These are phyloP conservation scores for Mycalesis mineus DNA, from an alignment of 2,888 invertebrate species.

Conservation along the genomic window DNA sequence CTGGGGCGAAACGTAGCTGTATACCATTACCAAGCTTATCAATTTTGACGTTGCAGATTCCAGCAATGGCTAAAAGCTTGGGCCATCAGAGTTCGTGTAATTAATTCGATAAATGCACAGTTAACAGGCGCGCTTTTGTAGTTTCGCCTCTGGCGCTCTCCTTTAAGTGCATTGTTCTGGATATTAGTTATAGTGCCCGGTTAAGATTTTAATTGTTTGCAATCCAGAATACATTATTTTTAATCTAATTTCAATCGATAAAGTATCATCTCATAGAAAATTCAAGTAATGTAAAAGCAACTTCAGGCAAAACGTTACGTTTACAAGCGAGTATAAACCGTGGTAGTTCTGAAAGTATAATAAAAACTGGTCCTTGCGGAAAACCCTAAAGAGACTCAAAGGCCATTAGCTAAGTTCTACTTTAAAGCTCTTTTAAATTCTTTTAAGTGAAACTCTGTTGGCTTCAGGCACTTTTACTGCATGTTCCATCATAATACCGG, in stretches of 20 bases:
- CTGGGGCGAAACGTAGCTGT: too few relatives aligned
- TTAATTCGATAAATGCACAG: conserved; percentile 21
- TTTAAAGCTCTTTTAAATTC: conserved; percentile 16
- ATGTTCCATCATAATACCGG: conserved; percentile 5
- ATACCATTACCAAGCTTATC: neutral
- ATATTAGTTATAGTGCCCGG: conserved; percentile 50
- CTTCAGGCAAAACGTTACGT: neutral
- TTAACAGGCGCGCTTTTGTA: conserved; percentile 24
- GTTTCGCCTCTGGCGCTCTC: conserved; percentile 21
- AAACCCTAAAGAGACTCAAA: neutral
- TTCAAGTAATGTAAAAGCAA: neutral
- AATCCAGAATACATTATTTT: too few relatives aligned
- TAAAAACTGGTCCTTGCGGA: neutral
- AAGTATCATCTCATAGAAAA: too few relatives aligned
- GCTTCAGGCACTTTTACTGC: conserved; percentile 18
- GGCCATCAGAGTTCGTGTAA: conserved; percentile 23
- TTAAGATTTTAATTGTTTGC: neutral
- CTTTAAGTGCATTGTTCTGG: conserved; percentile 36
- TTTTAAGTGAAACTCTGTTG: conserved; percentile 16
- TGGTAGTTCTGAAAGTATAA: neutral
- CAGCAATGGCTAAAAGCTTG: neutral
- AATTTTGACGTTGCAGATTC: neutral
- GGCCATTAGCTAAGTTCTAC: conserved; percentile 11
- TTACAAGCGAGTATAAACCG: neutral
- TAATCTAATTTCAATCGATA: too few relatives aligned